Evolutionary conservation across 2,888 invertebrate genomes (phyloP).

Genomic region (Amphipyra tragopoginis): DNA sequence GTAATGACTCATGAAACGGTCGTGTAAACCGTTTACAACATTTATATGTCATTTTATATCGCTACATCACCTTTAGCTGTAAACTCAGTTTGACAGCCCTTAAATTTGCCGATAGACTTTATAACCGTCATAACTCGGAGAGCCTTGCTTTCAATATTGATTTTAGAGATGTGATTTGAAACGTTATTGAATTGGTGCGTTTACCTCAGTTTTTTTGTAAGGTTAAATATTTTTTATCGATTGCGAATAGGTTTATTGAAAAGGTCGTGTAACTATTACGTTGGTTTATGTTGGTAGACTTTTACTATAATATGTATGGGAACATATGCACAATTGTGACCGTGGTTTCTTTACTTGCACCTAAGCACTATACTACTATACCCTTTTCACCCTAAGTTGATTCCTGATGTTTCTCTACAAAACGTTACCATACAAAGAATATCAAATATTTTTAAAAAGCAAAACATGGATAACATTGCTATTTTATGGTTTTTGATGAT

Average conservation of each 20-base stretch:
- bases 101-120: constrained; percentile 50
- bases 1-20: constrained; percentile 36
- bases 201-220: not conserved
- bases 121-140: constrained; percentile 36
- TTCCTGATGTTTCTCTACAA: no score
- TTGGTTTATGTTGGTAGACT: no score
- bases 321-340: no score
- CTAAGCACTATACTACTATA: no score
- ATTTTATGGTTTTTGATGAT: no score
- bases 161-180: constrained; percentile 8
- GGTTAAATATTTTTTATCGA: not conserved
- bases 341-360: no score
- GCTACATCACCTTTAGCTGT: constrained; percentile 40
- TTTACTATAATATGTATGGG: no score
- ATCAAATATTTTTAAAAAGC: no score
- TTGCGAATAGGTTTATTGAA: not conserved
- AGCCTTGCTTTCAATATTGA: constrained; percentile 31
- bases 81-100: constrained; percentile 50
- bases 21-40: constrained; percentile 48
- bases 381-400: no score
- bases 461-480: no score
- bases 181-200: not conserved
- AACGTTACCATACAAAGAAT: no score
- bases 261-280: not conserved
- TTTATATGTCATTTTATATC: constrained; percentile 46